Evolutionary conservation across 1,140 invertebrate species (phyloP).

Genomic region (Penaeus japonicus): DNA sequence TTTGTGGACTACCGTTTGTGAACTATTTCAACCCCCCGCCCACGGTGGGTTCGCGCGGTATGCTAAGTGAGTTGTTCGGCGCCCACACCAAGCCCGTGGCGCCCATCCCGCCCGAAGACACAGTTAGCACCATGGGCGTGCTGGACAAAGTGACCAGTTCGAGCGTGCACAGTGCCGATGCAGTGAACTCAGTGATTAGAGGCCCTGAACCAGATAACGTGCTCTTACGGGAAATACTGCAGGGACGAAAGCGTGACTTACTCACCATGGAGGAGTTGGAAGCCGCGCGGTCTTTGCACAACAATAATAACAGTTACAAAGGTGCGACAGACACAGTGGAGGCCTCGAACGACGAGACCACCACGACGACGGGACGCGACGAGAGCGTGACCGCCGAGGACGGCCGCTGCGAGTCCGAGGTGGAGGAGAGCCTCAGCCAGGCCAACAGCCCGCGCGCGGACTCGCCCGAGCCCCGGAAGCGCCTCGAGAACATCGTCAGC

Average conservation of each 20-base stretch:
- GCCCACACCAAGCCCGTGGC: slow-evolving; percentile 55
- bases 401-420: slow-evolving; percentile 69
- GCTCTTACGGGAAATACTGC: slow-evolving; percentile 66
- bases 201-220: slow-evolving; percentile 62
- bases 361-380: slow-evolving; percentile 63
- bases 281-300: slow-evolving; percentile 54
- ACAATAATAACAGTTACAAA: slow-evolving; percentile 59
- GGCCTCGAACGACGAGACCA: slow-evolving; percentile 60
- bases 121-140: slow-evolving; percentile 52
- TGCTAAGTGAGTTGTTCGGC: slow-evolving; percentile 59
- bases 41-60: slow-evolving; percentile 55
- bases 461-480: slow-evolving; percentile 72
- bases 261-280: slow-evolving; percentile 56
- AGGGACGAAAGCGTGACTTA: slow-evolving; percentile 62
- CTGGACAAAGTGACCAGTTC: slow-evolving; percentile 56
- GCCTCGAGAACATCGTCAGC: slow-evolving; percentile 93
- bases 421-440: slow-evolving; percentile 64
- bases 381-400: slow-evolving; percentile 71
- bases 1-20: slow-evolving; percentile 59
- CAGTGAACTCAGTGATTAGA: slow-evolving; percentile 53
- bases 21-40: slow-evolving; percentile 57
- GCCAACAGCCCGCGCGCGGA: slow-evolving; percentile 65
- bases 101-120: slow-evolving; percentile 53
- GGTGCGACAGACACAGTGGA: slow-evolving; percentile 73
- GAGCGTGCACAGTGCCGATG: slow-evolving; percentile 52